phyloP scores from a whole-genome alignment of 2,113 vertebrate species.

The Lucifuga dentata region DNA sequence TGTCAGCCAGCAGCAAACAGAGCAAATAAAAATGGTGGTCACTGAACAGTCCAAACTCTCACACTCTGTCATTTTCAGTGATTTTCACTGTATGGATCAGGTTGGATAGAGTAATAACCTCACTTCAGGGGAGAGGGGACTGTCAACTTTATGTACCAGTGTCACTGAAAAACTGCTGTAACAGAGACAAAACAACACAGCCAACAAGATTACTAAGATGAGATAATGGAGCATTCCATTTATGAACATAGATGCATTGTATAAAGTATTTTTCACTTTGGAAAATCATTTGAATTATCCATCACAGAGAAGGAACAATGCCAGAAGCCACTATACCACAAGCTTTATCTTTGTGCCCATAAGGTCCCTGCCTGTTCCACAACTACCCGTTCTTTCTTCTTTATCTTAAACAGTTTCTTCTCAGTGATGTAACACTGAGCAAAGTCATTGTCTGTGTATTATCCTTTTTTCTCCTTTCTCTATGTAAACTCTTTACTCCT shows the following conservation, averaged over 20 bases:
- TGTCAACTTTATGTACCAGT: slow-evolving; percentile 27
- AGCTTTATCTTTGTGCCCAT: too few relatives aligned
- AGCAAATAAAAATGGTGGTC: slow-evolving; percentile 5
- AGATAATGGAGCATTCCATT: slow-evolving; percentile 60
- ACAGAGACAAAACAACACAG: slow-evolving; percentile 54
- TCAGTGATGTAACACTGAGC: too few relatives aligned
- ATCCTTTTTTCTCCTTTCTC: too few relatives aligned
- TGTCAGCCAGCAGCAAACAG: slow-evolving; percentile 11
- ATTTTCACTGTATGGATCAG: slow-evolving; percentile 33
- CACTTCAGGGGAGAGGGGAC: slow-evolving; percentile 5
- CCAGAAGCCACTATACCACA: too few relatives aligned
- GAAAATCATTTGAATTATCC: slow-evolving; percentile 28
- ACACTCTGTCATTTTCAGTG: slow-evolving; percentile 19
- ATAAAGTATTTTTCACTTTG: slow-evolving; percentile 40
- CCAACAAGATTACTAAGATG: slow-evolving; percentile 39
- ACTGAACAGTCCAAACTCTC: slow-evolving; percentile 3
- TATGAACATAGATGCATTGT: slow-evolving; percentile 36
- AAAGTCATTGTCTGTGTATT: too few relatives aligned
- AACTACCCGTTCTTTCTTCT: too few relatives aligned
- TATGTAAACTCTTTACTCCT: too few relatives aligned
- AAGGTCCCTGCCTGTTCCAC: too few relatives aligned
- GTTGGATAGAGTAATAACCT: slow-evolving; percentile 14
- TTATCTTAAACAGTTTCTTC: too few relatives aligned
- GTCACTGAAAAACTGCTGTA: slow-evolving; percentile 39
- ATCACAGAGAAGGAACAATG: slow-evolving; percentile 15